These are phyloP conservation scores for Drosophila diplacantha DNA, from an alignment of 2,888 invertebrate genomes.

Conservation along the genomic window DNA sequence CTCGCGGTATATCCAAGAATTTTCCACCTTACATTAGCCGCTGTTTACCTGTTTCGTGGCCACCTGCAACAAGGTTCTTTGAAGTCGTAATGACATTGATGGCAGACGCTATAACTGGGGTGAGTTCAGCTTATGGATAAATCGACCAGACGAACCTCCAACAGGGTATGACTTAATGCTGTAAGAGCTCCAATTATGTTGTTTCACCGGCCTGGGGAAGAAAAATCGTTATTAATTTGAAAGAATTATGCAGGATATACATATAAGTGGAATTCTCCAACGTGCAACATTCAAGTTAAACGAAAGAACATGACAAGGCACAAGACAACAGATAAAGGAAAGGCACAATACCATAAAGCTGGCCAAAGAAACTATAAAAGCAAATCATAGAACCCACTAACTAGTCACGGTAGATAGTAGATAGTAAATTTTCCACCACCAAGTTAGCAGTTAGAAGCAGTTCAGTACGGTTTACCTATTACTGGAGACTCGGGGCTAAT, in stretches of 20 bases:
- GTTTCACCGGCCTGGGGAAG: background rate
- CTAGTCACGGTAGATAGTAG: background rate
- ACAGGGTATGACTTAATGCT: background rate
- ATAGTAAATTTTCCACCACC: conserved; percentile 16
- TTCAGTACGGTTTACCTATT: conserved; percentile 46
- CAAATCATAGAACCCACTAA: background rate
- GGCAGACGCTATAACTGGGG: background rate
- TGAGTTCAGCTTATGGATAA: background rate
- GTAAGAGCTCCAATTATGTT: background rate
- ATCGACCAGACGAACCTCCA: background rate
- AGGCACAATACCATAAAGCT: background rate
- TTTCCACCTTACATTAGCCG: background rate
- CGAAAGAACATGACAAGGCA: background rate
- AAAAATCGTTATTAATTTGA: background rate
- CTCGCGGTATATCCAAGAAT: background rate
- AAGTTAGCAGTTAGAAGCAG: conserved; percentile 8
- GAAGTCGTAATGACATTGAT: background rate
- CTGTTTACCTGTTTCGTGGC: background rate
- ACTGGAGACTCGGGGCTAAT: conserved; percentile 30
- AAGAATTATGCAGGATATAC: background rate
- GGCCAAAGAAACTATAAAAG: background rate
- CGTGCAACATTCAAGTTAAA: background rate
- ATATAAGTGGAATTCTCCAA: background rate
- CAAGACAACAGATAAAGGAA: background rate
- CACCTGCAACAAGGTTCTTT: background rate